phyloP scores from a whole-genome alignment of 2,888 invertebrate genomes.

The Drosophila atripex region DNA sequence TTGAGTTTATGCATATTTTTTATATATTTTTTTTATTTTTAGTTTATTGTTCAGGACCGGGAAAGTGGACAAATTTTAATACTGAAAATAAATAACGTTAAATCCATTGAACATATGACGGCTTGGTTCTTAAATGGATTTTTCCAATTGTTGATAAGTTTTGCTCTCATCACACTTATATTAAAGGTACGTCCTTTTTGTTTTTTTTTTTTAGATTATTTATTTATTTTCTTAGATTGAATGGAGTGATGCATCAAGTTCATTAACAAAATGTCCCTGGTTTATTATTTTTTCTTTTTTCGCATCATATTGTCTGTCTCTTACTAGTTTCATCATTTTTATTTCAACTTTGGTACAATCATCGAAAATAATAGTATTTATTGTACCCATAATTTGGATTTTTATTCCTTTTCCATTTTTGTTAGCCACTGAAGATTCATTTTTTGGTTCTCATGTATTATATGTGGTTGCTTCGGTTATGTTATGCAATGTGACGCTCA shows the following conservation, averaged over 20 bases:
- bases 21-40: not conserved
- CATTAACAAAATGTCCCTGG: slow-evolving; percentile 43
- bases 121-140: slow-evolving; percentile 54
- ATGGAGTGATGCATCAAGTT: slow-evolving; percentile 30
- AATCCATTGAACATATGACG: slow-evolving; percentile 22
- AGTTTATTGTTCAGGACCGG: slow-evolving; percentile 58
- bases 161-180: slow-evolving; percentile 21
- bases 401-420: slow-evolving; percentile 51
- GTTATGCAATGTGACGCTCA: slow-evolving; percentile 44
- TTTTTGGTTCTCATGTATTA: not conserved
- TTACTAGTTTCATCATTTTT: slow-evolving; percentile 40
- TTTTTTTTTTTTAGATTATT: not conserved
- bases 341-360: slow-evolving; percentile 31
- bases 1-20: no score
- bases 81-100: slow-evolving; percentile 20
- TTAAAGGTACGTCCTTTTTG: slow-evolving; percentile 45
- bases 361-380: slow-evolving; percentile 29
- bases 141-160: slow-evolving; percentile 33
- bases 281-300: slow-evolving; percentile 44
- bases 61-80: slow-evolving; percentile 26
- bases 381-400: slow-evolving; percentile 57
- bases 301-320: slow-evolving; percentile 40
- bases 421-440: slow-evolving; percentile 3
- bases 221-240: slow-evolving; percentile 33
- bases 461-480: slow-evolving; percentile 3